Percentiles rank a stretch among this genome's conserved stretches.
phyloP scores from a whole-genome alignment of 2,888 invertebrate species.

The Aphidius colemani region DNA sequence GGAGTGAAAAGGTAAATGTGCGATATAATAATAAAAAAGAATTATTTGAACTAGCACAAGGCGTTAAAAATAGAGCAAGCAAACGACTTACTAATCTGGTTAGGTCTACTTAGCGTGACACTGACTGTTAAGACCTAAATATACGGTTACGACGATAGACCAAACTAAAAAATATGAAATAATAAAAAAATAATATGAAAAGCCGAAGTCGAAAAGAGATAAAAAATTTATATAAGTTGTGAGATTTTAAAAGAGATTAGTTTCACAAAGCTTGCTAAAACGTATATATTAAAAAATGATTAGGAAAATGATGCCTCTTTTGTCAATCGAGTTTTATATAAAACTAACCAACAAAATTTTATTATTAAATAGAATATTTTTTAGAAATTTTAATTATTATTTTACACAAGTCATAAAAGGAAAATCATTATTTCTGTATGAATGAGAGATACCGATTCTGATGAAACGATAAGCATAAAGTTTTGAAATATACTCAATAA shows the following conservation, averaged over 20 bases:
- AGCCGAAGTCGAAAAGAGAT: not conserved
- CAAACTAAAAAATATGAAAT: slow-evolving; percentile 3
- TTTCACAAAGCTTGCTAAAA: slow-evolving; percentile 57
- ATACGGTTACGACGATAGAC: slow-evolving; percentile 39
- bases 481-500: too few relatives aligned
- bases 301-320: slow-evolving; percentile 34
- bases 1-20: too few relatives aligned
- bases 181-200: slow-evolving; percentile 22
- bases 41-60: slow-evolving; percentile 39
- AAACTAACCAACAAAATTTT: too few relatives aligned
- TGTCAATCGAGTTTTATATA: not conserved
- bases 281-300: slow-evolving; percentile 46
- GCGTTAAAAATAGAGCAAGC: slow-evolving; percentile 60
- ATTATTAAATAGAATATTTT: too few relatives aligned
- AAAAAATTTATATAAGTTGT: slow-evolving; percentile 17
- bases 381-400: too few relatives aligned
- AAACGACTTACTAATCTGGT: slow-evolving; percentile 60
- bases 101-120: slow-evolving; percentile 60
- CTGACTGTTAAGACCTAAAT: slow-evolving; percentile 60
- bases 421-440: too few relatives aligned
- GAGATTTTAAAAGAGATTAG: slow-evolving; percentile 29
- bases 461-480: too few relatives aligned
- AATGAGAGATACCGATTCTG: too few relatives aligned
- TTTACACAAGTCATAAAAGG: too few relatives aligned
- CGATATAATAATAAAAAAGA: slow-evolving; percentile 11